Evolutionary conservation across 2,888 invertebrate genomes (phyloP), one percentile per base, ranked within the genome.

Genomic region (Pandemis corylana): DNA sequence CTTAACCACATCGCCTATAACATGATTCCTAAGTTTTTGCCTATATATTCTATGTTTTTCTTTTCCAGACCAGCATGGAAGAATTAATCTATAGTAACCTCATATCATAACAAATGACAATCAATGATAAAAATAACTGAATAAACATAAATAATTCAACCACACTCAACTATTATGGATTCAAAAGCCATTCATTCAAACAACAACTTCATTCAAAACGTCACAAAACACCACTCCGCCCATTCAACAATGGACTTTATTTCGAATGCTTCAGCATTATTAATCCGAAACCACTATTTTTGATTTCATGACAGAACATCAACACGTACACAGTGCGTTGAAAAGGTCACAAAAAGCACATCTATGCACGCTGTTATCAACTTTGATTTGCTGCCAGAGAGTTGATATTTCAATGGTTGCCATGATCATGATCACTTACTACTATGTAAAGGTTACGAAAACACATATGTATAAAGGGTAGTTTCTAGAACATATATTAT

Each of bases 41-140:
- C 28, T n/a, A n/a, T 20, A 20, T 1, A 20, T 20, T 20, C 20
- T 20, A n/a, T n/a, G 20, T 20, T 20, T 20, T 20, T 20, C 20
- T 20, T 20, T 20, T 20, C 20, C 20, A 20, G 20, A 20, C 20
- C 20, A 20, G 20, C 20, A 20, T 20, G 20, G 20, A 20, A 10
- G 7, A 0, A 7, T 42, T 42, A 7, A 42, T 6, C 42, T 42
- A 42, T 42, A 42, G 44, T 6, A 12, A 9, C 59, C 28, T 59
- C 20, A 59, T 5, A 10, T 12, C 12, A 5, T 28, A 12, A 28
- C 12, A 59, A 59, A 59, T 28, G 10, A 28, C 59, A 59, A 12
- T 28, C 28, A 28, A 28, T 28, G 5, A 28, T 59, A 15, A 62
- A 69, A 49, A 66, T 51, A 36, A 59, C 59, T 59, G 28, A 59